These are phyloP conservation scores for Sturnira hondurensis DNA, from an alignment of 2,113 vertebrate species.

Conservation along the genomic window DNA sequence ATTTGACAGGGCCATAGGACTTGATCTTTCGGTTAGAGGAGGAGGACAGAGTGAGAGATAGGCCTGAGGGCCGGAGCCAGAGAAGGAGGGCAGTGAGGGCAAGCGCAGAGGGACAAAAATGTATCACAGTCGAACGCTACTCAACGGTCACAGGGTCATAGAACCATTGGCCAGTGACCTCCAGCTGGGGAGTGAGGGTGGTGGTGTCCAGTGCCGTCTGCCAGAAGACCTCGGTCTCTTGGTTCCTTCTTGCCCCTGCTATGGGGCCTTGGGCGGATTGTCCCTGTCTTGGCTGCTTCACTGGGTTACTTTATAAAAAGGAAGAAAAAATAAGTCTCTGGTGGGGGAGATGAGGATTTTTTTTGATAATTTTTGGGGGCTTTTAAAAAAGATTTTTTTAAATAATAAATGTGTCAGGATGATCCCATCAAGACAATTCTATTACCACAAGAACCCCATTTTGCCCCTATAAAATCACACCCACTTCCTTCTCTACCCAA, in stretches of 20 bases:
- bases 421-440: not conserved
- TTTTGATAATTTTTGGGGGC: slow-evolving; percentile 53
- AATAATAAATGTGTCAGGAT: not conserved
- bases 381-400: not conserved
- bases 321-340: slow-evolving; percentile 74
- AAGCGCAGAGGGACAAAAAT: slow-evolving; percentile 72
- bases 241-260: slow-evolving; percentile 70
- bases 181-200: not conserved
- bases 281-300: slow-evolving; percentile 65
- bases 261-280: slow-evolving; percentile 69
- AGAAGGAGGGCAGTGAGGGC: slow-evolving; percentile 51
- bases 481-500: not conserved
- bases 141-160: slow-evolving; percentile 38
- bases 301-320: slow-evolving; percentile 73
- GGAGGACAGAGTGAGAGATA: slow-evolving; percentile 41
- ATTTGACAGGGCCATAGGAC: slow-evolving; percentile 82
- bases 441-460: not conserved
- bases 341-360: slow-evolving; percentile 73
- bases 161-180: too few species aligned
- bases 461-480: not conserved
- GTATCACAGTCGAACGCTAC: slow-evolving; percentile 62
- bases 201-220: slow-evolving; percentile 55
- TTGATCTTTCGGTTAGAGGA: slow-evolving; percentile 57
- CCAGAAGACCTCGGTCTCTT: slow-evolving; percentile 66
- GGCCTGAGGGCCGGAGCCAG: slow-evolving; percentile 44